Percentiles rank a stretch among this genome's conserved stretches.
These are phyloP conservation scores for Pangasius djambal DNA, from an alignment of 2,797 vertebrate genomes.

Conservation along the genomic window DNA sequence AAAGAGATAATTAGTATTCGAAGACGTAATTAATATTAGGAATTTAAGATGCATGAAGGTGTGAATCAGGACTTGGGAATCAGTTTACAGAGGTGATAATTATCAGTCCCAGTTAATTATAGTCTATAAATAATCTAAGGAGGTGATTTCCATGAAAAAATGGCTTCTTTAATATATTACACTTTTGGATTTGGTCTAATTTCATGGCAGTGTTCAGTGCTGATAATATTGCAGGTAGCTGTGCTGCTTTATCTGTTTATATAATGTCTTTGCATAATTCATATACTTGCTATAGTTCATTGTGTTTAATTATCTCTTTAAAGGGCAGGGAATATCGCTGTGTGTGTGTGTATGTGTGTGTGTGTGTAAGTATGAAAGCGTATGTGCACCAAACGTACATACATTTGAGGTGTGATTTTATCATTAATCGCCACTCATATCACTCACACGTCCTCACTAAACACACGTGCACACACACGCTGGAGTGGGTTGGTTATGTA, in stretches of 20 bases:
- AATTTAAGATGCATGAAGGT: neutral
- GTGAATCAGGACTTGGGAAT: neutral
- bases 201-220: neutral
- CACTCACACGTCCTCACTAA: neutral
- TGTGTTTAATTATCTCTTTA: slow-evolving; percentile 6
- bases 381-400: neutral
- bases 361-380: neutral
- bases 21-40: neutral
- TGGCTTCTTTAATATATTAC: neutral
- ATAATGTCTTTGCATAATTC: neutral
- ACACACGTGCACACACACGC: slow-evolving; percentile 2
- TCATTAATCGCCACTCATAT: slow-evolving; percentile 2
- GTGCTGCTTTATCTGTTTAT: neutral
- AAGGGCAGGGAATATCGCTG: neutral
- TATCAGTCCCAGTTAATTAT: neutral
- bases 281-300: neutral
- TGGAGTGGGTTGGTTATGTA: slow-evolving; percentile 60
- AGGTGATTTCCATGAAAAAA: neutral
- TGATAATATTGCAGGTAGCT: neutral
- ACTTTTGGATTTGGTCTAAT: neutral
- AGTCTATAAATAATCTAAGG: neutral
- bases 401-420: slow-evolving; percentile 27
- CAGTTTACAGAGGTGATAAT: neutral
- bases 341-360: neutral
- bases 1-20: neutral